phyloP scores from a whole-genome alignment of 2,113 vertebrate genomes.

The Xiphophorus maculatus region DNA sequence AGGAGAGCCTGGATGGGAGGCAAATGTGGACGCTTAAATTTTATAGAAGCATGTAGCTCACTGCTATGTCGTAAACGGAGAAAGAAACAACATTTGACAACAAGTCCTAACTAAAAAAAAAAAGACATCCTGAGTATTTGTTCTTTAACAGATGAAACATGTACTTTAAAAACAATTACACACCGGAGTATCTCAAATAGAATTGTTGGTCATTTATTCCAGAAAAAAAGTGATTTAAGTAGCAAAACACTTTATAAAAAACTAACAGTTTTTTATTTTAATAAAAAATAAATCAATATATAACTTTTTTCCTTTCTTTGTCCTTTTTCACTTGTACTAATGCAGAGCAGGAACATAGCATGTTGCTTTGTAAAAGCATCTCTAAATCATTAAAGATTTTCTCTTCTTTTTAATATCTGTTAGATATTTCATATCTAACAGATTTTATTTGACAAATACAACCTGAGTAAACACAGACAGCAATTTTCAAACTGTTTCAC shows the following conservation, averaged over 20 bases:
- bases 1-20: constrained; percentile 38
- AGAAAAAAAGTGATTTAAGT: too few relatives aligned
- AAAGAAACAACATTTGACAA: neutral
- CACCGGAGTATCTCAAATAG: too few relatives aligned
- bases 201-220: too few relatives aligned
- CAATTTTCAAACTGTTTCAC: neutral
- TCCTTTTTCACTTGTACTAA: too few relatives aligned
- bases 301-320: too few relatives aligned
- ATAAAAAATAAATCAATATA: too few relatives aligned
- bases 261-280: too few relatives aligned
- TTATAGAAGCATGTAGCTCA: constrained; percentile 12
- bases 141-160: neutral
- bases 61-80: neutral
- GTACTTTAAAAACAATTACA: neutral
- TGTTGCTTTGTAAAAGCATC: too few relatives aligned
- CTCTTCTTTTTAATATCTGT: too few relatives aligned
- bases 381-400: too few relatives aligned
- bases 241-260: too few relatives aligned
- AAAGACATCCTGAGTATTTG: neutral
- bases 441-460: neutral
- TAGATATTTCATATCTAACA: neutral
- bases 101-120: neutral
- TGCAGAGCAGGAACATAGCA: too few relatives aligned
- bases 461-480: neutral
- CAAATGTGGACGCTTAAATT: constrained; percentile 25